Evolutionary conservation across 2,888 invertebrate genomes (phyloP).

Genomic region (Masnerella sp.): DNA sequence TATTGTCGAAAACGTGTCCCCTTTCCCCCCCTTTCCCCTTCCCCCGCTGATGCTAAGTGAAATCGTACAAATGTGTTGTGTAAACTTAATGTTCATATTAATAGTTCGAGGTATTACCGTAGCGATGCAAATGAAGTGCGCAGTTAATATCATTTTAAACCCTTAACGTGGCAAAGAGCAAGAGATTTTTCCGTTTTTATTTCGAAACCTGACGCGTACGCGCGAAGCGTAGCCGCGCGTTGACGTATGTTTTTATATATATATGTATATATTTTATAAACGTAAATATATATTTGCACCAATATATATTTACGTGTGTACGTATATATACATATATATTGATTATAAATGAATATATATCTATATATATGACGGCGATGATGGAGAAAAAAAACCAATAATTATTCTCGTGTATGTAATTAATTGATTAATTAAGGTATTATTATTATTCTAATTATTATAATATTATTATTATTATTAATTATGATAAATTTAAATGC

Average conservation of each 20-base stretch:
- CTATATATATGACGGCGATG: constrained; percentile 28
- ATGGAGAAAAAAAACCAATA: constrained; percentile 23
- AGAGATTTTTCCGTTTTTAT: constrained; percentile 65
- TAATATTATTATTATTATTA: constrained; percentile 61
- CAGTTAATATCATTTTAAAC: too few species aligned
- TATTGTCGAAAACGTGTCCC: constrained; percentile 51
- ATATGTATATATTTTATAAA: constrained; percentile 59
- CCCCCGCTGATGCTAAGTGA: constrained; percentile 74
- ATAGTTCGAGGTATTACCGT: too few species aligned
- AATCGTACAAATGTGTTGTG: constrained; percentile 78
- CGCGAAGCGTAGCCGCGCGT: too few species aligned
- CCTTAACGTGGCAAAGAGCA: too few species aligned
- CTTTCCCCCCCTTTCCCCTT: constrained; percentile 61
- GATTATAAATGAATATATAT: constrained; percentile 30
- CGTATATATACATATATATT: constrained; percentile 29
- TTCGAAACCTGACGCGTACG: not conserved
- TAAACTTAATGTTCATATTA: constrained; percentile 72
- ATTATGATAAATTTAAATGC: constrained; percentile 52
- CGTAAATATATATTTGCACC: constrained; percentile 13
- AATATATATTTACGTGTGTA: constrained; percentile 21
- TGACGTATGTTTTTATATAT: constrained; percentile 18
- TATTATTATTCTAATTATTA: constrained; percentile 65
- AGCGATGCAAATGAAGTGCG: too few species aligned
- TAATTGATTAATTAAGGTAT: constrained; percentile 53
- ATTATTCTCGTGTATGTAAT: constrained; percentile 51